phyloP scores from a whole-genome alignment of 2,113 vertebrate species.

The Castor canadensis region DNA sequence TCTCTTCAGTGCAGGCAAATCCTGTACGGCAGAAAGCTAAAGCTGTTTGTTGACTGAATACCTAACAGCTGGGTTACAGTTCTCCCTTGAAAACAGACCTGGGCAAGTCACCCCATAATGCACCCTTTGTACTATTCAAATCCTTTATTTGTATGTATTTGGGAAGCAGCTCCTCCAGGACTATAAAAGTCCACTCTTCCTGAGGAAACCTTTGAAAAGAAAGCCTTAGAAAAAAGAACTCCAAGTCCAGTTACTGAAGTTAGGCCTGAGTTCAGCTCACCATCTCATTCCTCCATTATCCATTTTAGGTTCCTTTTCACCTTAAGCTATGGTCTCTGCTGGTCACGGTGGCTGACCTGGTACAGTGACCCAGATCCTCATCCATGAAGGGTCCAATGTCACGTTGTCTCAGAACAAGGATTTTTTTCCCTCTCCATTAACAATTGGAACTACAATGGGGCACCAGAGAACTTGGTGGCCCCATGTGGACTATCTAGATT shows the following conservation, averaged over 20 bases:
- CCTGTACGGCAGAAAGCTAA: background rate
- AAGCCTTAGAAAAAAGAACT: background rate
- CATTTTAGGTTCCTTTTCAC: background rate
- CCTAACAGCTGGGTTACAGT: too few species aligned
- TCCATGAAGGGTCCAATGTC: background rate
- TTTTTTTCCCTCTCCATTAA: background rate
- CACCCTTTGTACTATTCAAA: fast-evolving
- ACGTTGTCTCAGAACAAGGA: background rate
- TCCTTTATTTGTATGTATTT: background rate
- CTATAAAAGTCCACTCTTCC: background rate
- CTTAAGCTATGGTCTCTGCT: background rate
- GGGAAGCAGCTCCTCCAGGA: background rate
- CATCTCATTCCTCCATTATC: background rate
- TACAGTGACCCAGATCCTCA: background rate
- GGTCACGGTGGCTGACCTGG: background rate
- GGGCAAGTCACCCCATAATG: background rate
- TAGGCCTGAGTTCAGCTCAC: background rate
- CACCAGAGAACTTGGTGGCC: background rate
- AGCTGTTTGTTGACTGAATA: background rate
- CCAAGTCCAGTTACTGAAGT: background rate
- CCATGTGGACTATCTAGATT: background rate
- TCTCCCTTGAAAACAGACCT: background rate
- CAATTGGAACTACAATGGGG: background rate
- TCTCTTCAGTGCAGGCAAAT: background rate
- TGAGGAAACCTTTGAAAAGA: background rate